Evolutionary conservation across 2,113 vertebrate genomes (phyloP), one percentile per base, ranked within the genome.

Genomic region (Crypturellus undulatus): DNA sequence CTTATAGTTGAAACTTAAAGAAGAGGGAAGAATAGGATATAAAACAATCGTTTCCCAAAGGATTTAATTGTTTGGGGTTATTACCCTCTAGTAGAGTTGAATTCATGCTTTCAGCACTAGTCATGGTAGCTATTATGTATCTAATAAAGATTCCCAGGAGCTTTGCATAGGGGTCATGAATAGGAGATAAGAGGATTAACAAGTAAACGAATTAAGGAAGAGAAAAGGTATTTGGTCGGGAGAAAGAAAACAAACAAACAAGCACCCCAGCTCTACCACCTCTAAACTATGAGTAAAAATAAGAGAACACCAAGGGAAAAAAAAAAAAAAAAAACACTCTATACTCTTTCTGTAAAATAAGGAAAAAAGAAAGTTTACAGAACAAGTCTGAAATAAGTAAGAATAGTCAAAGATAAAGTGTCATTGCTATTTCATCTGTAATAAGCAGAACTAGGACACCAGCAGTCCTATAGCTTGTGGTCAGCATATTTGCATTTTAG

Each of bases 161-260:
- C 30, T 58, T 18, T 18, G 10, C 28, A 18, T 1, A 30, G 4
- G 15, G 83, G n/a, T 28, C 10, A 13, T 0, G 3, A n/a, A 43
- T 7, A 81, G 30, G 12, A 20, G 15, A 45, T 24, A 67, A 63
- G 75, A 92, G 22, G 5, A 76, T 10, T 15, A 43, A 71, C 21
- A 12, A 54, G 24, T 24, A 43, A 47, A 71, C 15, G 9, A 54
- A 21, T 26, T 8, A 59, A 75, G 77, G 56, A 34, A 8, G 7
- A 84, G 52, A 77, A 87, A 20, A 25, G 2, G 49, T 36, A 56
- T 0, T 26, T 45, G 20, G 6, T 4, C 12, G 6, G 18, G 83
- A 43, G 3, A 40, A 67, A 34, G 22, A 16, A 47, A n/a, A 32
- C 49, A 32, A 49, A 49, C 47, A 9, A 49, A 49, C 18, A 49